Conservation (phyloP, 2,888 invertebrate species). For the Acleris emargana region DNA sequence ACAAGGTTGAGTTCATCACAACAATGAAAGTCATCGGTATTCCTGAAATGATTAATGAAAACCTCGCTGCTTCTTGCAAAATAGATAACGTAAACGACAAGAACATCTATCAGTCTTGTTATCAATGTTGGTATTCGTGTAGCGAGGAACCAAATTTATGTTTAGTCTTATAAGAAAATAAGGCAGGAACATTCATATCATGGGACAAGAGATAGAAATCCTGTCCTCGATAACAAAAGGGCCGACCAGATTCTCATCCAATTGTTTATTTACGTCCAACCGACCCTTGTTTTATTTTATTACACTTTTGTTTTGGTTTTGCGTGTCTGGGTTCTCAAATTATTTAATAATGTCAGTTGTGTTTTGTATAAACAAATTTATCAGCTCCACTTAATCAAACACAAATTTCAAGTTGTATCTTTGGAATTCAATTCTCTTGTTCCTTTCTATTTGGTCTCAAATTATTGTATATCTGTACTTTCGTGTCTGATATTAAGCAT, state of each 20-base stretch:
- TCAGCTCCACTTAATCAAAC: not conserved
- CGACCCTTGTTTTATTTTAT: slow-evolving; percentile 13
- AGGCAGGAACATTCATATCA: slow-evolving; percentile 19
- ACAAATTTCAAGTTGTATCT: too few species aligned
- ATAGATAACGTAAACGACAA: not conserved
- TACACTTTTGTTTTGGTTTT: slow-evolving; percentile 17
- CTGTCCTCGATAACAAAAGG: slow-evolving; percentile 20
- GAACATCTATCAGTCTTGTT: not conserved
- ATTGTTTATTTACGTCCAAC: slow-evolving; percentile 22
- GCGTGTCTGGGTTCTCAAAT: slow-evolving; percentile 8
- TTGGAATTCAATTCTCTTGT: too few species aligned
- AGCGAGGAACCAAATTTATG: slow-evolving; percentile 14
- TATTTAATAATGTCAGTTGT: not conserved
- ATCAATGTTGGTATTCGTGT: too few species aligned
- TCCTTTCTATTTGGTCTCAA: too few species aligned
- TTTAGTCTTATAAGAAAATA: slow-evolving; percentile 12
- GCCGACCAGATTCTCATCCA: not conserved
- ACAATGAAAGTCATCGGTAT: too few species aligned
- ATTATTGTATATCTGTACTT: too few species aligned
- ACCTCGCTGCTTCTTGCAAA: not conserved
- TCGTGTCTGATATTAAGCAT: too few species aligned
- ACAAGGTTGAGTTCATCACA: too few species aligned
- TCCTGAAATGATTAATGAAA: too few species aligned
- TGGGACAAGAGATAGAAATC: slow-evolving; percentile 8
- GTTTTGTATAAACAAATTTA: slow-evolving; percentile 1